Conservation (phyloP, 2,113 vertebrate genomes). For the Oncorhynchus tshawytscha region DNA sequence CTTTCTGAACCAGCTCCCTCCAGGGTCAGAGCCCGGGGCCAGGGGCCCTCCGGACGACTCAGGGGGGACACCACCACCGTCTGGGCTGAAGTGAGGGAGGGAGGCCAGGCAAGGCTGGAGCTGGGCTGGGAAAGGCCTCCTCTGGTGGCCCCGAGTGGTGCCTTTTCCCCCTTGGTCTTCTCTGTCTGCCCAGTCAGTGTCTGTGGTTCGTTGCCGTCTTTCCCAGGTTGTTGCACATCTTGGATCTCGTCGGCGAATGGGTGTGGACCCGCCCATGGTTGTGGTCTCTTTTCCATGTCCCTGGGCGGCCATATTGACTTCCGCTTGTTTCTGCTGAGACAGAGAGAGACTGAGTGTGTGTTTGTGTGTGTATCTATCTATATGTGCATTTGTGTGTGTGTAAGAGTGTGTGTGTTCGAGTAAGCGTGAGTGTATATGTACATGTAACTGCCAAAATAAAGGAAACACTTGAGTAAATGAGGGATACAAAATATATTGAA, state of each 20-base stretch:
- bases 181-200: background rate
- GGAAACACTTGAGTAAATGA: too few relatives aligned
- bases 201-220: slow-evolving; percentile 5
- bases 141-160: background rate
- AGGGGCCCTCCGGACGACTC: slow-evolving; percentile 41
- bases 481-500: too few relatives aligned
- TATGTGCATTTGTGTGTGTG: background rate
- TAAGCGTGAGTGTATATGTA: background rate
- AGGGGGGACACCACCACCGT: slow-evolving; percentile 56
- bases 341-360: slow-evolving; percentile 2
- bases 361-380: too few relatives aligned
- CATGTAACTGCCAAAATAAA: too few relatives aligned
- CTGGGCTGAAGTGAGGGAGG: slow-evolving; percentile 47
- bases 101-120: slow-evolving; percentile 6
- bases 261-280: slow-evolving; percentile 4
- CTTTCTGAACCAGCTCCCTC: slow-evolving; percentile 36
- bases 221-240: slow-evolving; percentile 7
- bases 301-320: slow-evolving; percentile 34
- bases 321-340: slow-evolving; percentile 52
- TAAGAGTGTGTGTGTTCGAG: slow-evolving; percentile 1
- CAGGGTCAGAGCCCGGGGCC: slow-evolving; percentile 3
- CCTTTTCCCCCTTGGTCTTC: slow-evolving; percentile 14
- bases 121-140: slow-evolving; percentile 2
- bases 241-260: background rate
- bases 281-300: slow-evolving; percentile 36